These are phyloP conservation scores for Hirudinaria manillensis DNA, from an alignment of 2,888 invertebrate species.

Conservation along the genomic window DNA sequence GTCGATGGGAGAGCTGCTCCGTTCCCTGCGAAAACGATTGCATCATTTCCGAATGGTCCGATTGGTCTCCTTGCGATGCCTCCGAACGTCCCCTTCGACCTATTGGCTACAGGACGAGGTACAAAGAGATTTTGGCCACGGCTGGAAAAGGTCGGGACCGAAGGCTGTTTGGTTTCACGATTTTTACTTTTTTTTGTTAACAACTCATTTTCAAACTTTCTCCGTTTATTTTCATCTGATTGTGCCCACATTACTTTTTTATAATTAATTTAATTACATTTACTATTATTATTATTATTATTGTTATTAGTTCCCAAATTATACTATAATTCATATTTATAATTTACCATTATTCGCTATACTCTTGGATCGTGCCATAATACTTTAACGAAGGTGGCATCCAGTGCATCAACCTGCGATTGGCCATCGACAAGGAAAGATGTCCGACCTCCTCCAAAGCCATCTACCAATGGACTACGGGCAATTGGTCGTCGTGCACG, in stretches of 20 bases:
- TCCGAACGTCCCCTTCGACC: background rate
- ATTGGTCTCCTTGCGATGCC: conserved; percentile 57
- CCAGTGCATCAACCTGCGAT: conserved; percentile 6
- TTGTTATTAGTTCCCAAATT: background rate
- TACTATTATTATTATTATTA: background rate
- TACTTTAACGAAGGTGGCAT: background rate
- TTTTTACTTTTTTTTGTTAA: no score
- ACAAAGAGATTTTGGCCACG: conserved; percentile 45
- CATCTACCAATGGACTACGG: conserved; percentile 9
- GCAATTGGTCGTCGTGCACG: conserved; percentile 11
- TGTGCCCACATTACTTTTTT: no score
- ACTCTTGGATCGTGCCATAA: background rate
- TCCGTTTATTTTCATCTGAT: no score
- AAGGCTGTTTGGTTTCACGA: no score
- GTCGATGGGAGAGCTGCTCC: conserved; percentile 59
- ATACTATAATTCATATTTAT: background rate
- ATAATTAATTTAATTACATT: background rate
- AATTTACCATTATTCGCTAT: background rate
- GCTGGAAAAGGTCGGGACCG: conserved; percentile 42
- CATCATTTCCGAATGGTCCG: conserved; percentile 63
- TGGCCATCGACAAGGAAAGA: conserved; percentile 18
- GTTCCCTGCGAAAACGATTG: conserved; percentile 68
- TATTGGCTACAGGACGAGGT: conserved; percentile 39
- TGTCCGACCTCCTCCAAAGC: background rate
- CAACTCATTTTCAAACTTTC: no score